Percentiles rank a stretch among this genome's conserved stretches.
Evolutionary conservation across 2,797 vertebrate genomes (phyloP).

Genomic region (Enteromius afrohamiltoni): DNA sequence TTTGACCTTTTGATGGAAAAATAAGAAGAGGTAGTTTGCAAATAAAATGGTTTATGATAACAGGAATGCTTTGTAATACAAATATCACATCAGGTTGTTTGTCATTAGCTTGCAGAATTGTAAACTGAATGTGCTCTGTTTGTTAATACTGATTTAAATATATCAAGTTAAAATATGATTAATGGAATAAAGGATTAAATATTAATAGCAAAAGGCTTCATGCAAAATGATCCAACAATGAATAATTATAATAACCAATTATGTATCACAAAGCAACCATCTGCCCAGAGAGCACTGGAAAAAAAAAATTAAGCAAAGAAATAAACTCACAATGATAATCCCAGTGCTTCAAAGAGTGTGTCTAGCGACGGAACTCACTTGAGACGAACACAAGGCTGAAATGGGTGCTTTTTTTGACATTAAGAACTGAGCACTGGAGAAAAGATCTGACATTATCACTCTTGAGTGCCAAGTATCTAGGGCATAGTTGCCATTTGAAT

Average conservation of each 20-base stretch:
- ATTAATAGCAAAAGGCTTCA: background rate
- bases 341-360: background rate
- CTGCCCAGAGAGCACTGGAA: background rate
- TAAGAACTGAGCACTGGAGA: slow-evolving; percentile 35
- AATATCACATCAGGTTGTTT: background rate
- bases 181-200: background rate
- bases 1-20: background rate
- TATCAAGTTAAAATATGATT: slow-evolving; percentile 7
- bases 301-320: background rate
- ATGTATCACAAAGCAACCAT: background rate
- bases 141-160: background rate
- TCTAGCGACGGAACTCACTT: slow-evolving; percentile 14
- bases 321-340: background rate
- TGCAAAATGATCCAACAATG: slow-evolving; percentile 7
- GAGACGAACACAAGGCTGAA: slow-evolving; percentile 6
- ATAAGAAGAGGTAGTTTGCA: background rate
- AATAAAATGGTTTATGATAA: slow-evolving; percentile 6
- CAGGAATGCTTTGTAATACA: background rate
- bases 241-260: slow-evolving; percentile 1
- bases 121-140: background rate
- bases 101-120: background rate
- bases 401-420: slow-evolving; percentile 35
- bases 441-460: slow-evolving; percentile 47
- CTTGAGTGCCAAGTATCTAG: slow-evolving; percentile 46
- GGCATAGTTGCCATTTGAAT: slow-evolving; percentile 54